These are phyloP conservation scores for Nineta flava DNA, from an alignment of 2,888 invertebrate species.

Conservation along the genomic window DNA sequence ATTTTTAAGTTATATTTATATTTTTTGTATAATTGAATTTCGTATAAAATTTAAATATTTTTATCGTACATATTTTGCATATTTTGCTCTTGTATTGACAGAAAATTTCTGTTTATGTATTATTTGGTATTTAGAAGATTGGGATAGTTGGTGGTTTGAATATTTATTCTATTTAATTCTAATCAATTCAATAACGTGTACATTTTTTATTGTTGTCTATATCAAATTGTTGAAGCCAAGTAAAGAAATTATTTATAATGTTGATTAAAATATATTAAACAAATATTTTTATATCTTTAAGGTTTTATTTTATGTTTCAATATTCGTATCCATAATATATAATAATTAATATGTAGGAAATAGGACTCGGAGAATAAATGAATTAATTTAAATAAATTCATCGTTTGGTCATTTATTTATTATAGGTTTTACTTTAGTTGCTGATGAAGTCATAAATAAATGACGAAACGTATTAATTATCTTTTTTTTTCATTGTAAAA, in stretches of 20 bases:
- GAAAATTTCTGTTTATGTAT: slow-evolving; percentile 55
- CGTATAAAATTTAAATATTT: slow-evolving; percentile 60
- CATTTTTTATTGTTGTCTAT: slow-evolving; percentile 45
- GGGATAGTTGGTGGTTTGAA: slow-evolving; percentile 53
- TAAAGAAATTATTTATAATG: slow-evolving; percentile 21
- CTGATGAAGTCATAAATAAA: too few species aligned
- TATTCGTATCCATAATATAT: too few species aligned
- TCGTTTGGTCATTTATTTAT: too few species aligned
- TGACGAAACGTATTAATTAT: too few species aligned
- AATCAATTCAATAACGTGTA: slow-evolving; percentile 38
- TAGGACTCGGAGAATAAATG: too few species aligned
- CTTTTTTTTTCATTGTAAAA: too few species aligned
- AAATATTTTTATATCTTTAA: too few species aligned
- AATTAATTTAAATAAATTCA: too few species aligned
- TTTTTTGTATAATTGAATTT: slow-evolving; percentile 64
- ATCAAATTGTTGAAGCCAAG: slow-evolving; percentile 45
- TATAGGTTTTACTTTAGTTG: too few species aligned
- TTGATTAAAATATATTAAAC: too few species aligned
- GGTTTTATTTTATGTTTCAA: too few species aligned
- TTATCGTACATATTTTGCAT: slow-evolving; percentile 50
- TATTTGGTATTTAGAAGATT: slow-evolving; percentile 44
- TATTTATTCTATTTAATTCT: slow-evolving; percentile 47
- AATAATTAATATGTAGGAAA: too few species aligned
- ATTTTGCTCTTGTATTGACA: slow-evolving; percentile 43
- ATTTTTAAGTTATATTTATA: slow-evolving; percentile 55